Base-by-base conservation (phyloP, 2,797 vertebrate genomes). In the Botia almorhae region DNA sequence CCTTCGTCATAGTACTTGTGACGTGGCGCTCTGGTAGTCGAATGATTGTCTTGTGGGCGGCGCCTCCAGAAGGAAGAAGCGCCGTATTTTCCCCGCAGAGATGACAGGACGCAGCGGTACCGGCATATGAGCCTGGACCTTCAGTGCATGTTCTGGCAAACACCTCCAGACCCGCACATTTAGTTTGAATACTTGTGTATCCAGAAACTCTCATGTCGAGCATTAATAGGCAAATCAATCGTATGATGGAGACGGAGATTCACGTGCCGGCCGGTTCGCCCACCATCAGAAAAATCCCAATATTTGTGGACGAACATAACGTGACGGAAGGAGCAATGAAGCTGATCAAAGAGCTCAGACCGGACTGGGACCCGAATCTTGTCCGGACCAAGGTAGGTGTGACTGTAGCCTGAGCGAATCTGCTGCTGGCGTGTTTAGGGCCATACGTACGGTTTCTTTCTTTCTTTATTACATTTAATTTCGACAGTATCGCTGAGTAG, bases 341-440 rank as follows among this genome's bases (percentile, higher is more conserved):
- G 89, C 93, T 98, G 69, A 94, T 98, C n/a, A 94, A 93, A 83
- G 93, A 95, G 89, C 95, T 98, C 81, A 93, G 97, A 89, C 97
- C 97, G 19, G 87, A 88, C 60, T 98, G 97, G 97, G 94, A 95
- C 26, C 55, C 85, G 21, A 87, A 86, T 81, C 89, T 76, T 7
- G 94, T 97, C 87, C 93, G 91, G 76, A 98, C 96, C 82, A 98
- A 98, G 97, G 95, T 96, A 94, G 64, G 83, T 33, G 90, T 79
- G 74, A 85, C 16, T 16, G 65, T 48, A 2, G 68, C 69, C n/a
- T 1, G 26, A 43, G 87, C 87, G 85, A 51, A 76, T 80, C 81
- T 69, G 33, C 36, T 14, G 21, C 70, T 39, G 69, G 36, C 23
- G 61, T 56, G 11, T 68, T 21, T 8, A 23, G 39, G 78, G 51